These are phyloP conservation scores for Lutjanus argentimaculatus DNA, from an alignment of 2,797 vertebrate genomes.

Conservation along the genomic window DNA sequence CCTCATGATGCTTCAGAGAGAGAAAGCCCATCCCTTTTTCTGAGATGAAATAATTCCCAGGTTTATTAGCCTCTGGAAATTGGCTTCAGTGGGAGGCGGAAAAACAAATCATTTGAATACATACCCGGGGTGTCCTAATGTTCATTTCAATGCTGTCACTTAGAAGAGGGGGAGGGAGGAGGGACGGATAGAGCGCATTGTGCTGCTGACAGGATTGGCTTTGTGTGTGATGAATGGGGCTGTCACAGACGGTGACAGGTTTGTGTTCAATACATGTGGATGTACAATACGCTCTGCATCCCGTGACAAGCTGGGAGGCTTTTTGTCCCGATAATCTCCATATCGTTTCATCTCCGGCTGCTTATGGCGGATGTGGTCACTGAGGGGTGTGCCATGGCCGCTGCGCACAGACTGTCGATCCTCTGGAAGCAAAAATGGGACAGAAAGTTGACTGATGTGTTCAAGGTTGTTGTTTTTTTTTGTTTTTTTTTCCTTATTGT, in stretches of 20 bases:
- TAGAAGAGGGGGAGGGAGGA: slow-evolving; percentile 72
- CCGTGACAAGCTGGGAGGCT: slow-evolving; percentile 86
- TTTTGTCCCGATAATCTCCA: slow-evolving; percentile 86
- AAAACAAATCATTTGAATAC: slow-evolving; percentile 85
- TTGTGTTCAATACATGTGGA: slow-evolving; percentile 89
- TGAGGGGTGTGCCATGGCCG: slow-evolving; percentile 72
- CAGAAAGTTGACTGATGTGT: slow-evolving; percentile 65
- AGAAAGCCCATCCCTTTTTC: slow-evolving; percentile 27
- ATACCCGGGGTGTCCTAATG: slow-evolving; percentile 80
- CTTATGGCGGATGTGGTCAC: slow-evolving; percentile 80
- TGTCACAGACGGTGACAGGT: slow-evolving; percentile 87
- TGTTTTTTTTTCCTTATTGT: slow-evolving; percentile 7
- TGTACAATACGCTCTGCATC: slow-evolving; percentile 87
- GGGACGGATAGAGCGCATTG: slow-evolving; percentile 72
- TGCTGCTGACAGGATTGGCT: slow-evolving; percentile 87
- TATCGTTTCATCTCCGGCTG: slow-evolving; percentile 84
- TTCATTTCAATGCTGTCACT: slow-evolving; percentile 87
- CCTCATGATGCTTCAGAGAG: slow-evolving; percentile 36
- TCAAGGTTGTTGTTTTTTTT: slow-evolving; percentile 19
- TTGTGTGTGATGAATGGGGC: slow-evolving; percentile 90
- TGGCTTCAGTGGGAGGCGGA: slow-evolving; percentile 78
- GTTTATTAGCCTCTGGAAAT: slow-evolving; percentile 85
- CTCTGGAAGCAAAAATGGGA: slow-evolving; percentile 61
- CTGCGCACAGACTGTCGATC: slow-evolving; percentile 66
- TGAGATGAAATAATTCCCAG: slow-evolving; percentile 75